A percentile compares a stretch with the other conserved stretches of the same genome.
These are phyloP conservation scores for Samia ricini DNA, from an alignment of 1,140 invertebrate genomes.

Conservation along the genomic window DNA sequence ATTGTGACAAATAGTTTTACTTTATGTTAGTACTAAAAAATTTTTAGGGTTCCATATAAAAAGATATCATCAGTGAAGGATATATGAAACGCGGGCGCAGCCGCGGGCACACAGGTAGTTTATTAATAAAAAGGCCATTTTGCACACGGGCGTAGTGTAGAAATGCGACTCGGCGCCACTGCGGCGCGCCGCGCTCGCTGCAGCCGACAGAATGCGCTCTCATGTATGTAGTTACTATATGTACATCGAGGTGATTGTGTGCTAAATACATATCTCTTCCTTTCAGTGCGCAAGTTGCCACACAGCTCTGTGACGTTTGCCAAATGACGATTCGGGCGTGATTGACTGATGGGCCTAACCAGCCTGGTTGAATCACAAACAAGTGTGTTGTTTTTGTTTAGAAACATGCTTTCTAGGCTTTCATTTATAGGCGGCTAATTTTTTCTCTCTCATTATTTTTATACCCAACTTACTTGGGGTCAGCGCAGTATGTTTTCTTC, in stretches of 20 bases:
- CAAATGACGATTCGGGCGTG: not conserved
- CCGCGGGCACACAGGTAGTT: too few relatives aligned
- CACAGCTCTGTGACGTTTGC: not conserved
- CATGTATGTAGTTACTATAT: not conserved
- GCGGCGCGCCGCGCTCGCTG: constrained; percentile 15
- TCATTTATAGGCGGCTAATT: too few relatives aligned
- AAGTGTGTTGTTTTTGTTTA: too few relatives aligned
- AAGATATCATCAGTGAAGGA: too few relatives aligned
- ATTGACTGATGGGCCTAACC: not conserved
- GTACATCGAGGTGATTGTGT: not conserved
- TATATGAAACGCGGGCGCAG: too few relatives aligned
- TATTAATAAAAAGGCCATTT: constrained; percentile 20
- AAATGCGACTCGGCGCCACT: constrained; percentile 31
- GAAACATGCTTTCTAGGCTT: too few relatives aligned
- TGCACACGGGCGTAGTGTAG: constrained; percentile 27
- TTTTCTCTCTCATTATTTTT: too few relatives aligned
- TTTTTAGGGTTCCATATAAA: too few relatives aligned
- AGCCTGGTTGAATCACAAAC: not conserved
- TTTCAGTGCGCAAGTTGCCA: not conserved
- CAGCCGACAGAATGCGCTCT: constrained; percentile 14
- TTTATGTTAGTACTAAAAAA: too few relatives aligned
- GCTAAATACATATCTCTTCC: not conserved
- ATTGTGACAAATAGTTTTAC: too few relatives aligned
- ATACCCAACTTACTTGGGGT: too few relatives aligned
- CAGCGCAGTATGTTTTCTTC: too few relatives aligned